phyloP scores from a whole-genome alignment of 2,113 vertebrate genomes.

The Hippocampus barbouri region DNA sequence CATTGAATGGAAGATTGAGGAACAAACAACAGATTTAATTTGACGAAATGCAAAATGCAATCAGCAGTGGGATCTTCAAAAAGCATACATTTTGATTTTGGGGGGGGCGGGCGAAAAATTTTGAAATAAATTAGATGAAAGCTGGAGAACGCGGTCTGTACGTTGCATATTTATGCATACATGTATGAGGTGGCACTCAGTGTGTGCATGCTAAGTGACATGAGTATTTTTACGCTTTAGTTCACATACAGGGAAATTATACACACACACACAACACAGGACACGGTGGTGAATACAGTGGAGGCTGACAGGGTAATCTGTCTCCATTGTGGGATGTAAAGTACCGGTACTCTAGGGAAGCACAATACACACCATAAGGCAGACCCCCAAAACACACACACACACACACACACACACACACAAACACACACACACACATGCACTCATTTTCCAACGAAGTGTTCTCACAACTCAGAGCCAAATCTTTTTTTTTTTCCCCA shows the following conservation, averaged over 20 bases:
- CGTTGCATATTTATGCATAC: neutral
- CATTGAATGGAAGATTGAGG: neutral
- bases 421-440: too few species aligned
- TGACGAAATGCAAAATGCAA: neutral
- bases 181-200: neutral
- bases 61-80: neutral
- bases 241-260: constrained; percentile 23
- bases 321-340: constrained; percentile 44
- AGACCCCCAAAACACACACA: neutral
- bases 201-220: neutral
- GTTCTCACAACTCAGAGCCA: neutral
- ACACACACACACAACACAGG: constrained; percentile 4
- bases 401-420: too few species aligned
- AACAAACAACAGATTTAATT: neutral
- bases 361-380: constrained; percentile 21
- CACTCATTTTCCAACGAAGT: neutral
- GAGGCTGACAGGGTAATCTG: constrained; percentile 55
- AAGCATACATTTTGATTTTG: neutral
- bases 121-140: neutral
- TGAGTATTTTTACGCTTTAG: neutral
- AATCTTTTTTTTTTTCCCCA: too few species aligned
- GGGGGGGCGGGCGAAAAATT: neutral
- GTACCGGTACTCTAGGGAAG: constrained; percentile 32
- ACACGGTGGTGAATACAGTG: constrained; percentile 14
- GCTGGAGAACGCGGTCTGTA: neutral